Conservation (phyloP, 2,888 invertebrate species). For the Apotomis turbidana region DNA sequence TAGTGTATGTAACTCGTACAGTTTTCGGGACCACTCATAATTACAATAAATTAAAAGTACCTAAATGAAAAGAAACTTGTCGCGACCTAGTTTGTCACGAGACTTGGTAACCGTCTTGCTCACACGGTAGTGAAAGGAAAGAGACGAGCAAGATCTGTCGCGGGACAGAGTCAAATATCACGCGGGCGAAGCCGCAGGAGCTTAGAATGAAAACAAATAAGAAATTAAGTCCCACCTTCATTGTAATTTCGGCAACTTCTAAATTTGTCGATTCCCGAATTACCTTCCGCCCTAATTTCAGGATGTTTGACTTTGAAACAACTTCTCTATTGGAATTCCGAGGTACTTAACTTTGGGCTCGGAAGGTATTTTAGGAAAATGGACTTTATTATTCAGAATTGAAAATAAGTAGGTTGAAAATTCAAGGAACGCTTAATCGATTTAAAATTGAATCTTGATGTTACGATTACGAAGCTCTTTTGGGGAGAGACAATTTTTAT, state of each 20-base stretch:
- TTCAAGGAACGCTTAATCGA: background rate
- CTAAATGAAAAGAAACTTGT: no score
- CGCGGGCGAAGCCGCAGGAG: no score
- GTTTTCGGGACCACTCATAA: no score
- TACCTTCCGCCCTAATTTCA: conserved; percentile 2
- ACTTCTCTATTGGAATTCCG: conserved; percentile 4
- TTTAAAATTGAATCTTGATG: background rate
- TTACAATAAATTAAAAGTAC: no score
- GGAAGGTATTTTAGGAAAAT: background rate
- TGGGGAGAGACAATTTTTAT: background rate
- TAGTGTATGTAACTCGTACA: no score
- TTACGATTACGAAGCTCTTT: background rate
- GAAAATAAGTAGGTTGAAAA: background rate
- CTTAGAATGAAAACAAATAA: background rate
- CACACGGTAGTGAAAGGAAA: no score
- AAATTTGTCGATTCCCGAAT: background rate
- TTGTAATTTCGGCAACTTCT: background rate
- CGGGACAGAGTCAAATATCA: no score
- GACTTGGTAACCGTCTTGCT: no score
- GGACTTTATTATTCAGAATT: background rate
- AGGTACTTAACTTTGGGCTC: conserved; percentile 1
- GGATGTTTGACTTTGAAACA: conserved; percentile 11
- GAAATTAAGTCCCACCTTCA: background rate
- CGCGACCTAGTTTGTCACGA: no score
- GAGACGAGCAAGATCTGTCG: no score